Conservation (phyloP, 2,888 invertebrate genomes). For the Gerris lacustris region DNA sequence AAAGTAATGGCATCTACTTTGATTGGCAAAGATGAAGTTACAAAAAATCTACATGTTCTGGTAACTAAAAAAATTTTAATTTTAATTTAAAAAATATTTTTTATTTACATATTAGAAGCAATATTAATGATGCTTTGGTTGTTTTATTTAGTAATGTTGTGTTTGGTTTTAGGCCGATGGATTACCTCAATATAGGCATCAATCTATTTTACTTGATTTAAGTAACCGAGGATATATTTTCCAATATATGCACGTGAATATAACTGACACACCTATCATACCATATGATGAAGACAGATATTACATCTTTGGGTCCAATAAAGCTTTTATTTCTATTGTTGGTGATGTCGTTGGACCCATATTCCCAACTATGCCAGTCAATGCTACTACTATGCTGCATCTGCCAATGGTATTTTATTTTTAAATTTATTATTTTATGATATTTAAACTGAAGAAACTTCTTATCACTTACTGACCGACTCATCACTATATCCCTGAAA, state of each 20-base stretch:
- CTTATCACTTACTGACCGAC: too few relatives aligned
- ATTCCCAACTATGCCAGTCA: constrained; percentile 84
- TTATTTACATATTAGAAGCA: not conserved
- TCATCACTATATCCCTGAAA: too few relatives aligned
- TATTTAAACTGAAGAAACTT: too few relatives aligned
- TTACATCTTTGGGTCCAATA: constrained; percentile 88
- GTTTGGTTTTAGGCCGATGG: constrained; percentile 60
- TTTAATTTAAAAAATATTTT: not conserved
- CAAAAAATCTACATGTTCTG: constrained; percentile 54
- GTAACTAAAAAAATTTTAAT: constrained; percentile 36
- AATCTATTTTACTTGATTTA: constrained; percentile 79
- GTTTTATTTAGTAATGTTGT: not conserved
- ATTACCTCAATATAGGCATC: constrained; percentile 80
- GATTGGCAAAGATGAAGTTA: constrained; percentile 58
- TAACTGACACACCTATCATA: constrained; percentile 84
- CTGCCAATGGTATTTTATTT: constrained; percentile 55
- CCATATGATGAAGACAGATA: constrained; percentile 82
- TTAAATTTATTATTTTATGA: not conserved
- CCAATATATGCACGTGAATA: constrained; percentile 90
- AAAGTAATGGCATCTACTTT: constrained; percentile 64
- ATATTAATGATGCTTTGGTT: constrained; percentile 9
- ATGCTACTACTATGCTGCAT: constrained; percentile 65
- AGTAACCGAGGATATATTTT: constrained; percentile 83
- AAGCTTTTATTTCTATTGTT: constrained; percentile 63
- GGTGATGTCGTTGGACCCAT: constrained; percentile 89